Evolutionary conservation across 2,113 vertebrate species (phyloP), one percentile per base, ranked within the genome.

Genomic region (Thinocorus orbignyianus): DNA sequence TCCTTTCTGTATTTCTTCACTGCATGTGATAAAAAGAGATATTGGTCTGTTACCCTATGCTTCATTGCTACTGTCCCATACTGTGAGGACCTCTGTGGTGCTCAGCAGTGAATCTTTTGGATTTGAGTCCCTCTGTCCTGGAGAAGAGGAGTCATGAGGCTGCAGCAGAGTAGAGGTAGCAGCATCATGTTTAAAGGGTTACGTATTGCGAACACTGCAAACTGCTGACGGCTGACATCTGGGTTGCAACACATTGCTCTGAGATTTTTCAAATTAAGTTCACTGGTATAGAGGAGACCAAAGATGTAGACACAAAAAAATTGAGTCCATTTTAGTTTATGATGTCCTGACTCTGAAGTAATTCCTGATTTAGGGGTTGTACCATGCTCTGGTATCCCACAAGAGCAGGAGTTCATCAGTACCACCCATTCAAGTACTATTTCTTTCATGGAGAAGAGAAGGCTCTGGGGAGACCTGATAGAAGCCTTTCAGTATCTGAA

Each of bases 1-100:
- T 91, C 39, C 28, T 86, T 91, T 91, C 78, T 82, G 51, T n/a
- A 17, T 81, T 95, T 91, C 66, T 44, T 92, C 41, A 46, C n/a
- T 3, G 1, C 46, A 11, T 1, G 4, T 65, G 17, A 35, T 52
- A 69, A 95, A 90, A 44, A 42, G 37, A 68, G 49, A 2, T 42
- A 17, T 3, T 26, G 17, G 31, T 74, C 44, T 64, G 30, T 51
- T 39, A 28, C 20, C 37, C 58, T 17, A 9, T 2, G 3, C 55
- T 54, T 31, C 26, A 2, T 24, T 70, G 12, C 24, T 4, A 6
- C 31, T 17, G 12, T 81, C 49, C 41, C 22, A n/a, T 11, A 22
- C 17, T 1, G 2, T 33, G 8, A 91, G 26, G 10, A 52, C 16
- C n/a, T 80, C 41, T 49, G 3, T 22, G 42, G 8, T 48, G 35